phyloP scores from a whole-genome alignment of 2,797 vertebrate genomes.

The Mastacembelus armatus region DNA sequence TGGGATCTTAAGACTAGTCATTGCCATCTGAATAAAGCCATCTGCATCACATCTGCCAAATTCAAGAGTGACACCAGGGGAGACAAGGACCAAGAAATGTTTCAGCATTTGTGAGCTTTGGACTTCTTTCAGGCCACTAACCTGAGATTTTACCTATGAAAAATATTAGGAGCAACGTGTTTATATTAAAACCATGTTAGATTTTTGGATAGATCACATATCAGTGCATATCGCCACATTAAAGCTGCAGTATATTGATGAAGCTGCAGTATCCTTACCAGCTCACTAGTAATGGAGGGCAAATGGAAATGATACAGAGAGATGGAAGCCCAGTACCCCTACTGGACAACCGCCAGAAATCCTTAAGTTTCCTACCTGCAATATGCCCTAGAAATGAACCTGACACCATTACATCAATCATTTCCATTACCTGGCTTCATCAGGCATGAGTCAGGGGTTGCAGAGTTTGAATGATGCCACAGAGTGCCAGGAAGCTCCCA shows the following conservation, averaged over 20 bases:
- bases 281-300: constrained; percentile 8
- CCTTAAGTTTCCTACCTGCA: constrained; percentile 49
- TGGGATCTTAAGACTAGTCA: constrained; percentile 15
- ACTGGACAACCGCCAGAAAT: constrained; percentile 54
- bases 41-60: constrained; percentile 24
- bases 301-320: constrained; percentile 53
- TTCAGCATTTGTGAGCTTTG: constrained; percentile 12
- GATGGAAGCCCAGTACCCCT: constrained; percentile 23
- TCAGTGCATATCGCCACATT: constrained; percentile 9
- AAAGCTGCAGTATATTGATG: constrained; percentile 32
- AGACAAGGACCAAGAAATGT: constrained; percentile 6
- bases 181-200: constrained; percentile 4
- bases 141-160: constrained; percentile 5
- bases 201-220: constrained; percentile 4
- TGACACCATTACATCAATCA: constrained; percentile 57
- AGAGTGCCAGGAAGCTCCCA: constrained; percentile 50
- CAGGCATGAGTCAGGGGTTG: constrained; percentile 43
- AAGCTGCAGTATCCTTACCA: constrained; percentile 30
- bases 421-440: constrained; percentile 60
- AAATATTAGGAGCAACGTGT: constrained; percentile 15
- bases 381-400: constrained; percentile 43
- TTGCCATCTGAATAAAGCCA: constrained; percentile 38
- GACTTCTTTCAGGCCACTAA: constrained; percentile 8
- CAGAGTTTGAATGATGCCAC: constrained; percentile 56
- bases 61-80: constrained; percentile 9